A percentile compares a stretch with the other conserved stretches of the same genome.
Evolutionary conservation across 2,113 vertebrate genomes (phyloP).

Genomic region (Pseudorasbora parva): DNA sequence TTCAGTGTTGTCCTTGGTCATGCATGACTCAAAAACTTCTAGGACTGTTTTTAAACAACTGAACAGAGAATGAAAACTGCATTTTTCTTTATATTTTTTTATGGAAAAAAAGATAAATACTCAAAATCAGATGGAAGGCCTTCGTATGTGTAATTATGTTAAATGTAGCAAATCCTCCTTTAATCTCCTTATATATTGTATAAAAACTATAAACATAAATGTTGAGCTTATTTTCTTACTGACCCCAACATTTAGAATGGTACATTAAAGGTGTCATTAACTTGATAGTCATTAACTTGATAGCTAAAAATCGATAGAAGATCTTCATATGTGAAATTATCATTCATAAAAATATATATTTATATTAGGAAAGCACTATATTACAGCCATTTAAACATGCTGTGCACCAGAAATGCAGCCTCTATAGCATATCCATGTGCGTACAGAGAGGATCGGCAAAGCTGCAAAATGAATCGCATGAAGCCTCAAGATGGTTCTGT

Average conservation of each 20-base stretch:
- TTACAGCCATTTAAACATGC: not conserved
- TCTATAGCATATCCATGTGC: not conserved
- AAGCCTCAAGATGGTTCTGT: not conserved
- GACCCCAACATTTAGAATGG: not conserved
- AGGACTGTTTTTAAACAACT: too few species aligned
- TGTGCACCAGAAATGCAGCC: not conserved
- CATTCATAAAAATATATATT: not conserved
- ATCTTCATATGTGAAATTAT: not conserved
- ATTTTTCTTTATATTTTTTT: too few species aligned
- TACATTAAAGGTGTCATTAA: too few species aligned
- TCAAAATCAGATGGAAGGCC: not conserved
- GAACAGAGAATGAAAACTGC: too few species aligned
- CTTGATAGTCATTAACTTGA: too few species aligned
- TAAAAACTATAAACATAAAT: not conserved
- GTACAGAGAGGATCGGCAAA: not conserved
- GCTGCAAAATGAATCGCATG: not conserved
- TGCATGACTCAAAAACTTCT: slow-evolving; percentile 19
- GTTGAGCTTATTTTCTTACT: not conserved
- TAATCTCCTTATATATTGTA: too few species aligned
- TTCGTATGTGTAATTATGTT: not conserved
- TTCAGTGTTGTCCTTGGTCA: slow-evolving; percentile 9
- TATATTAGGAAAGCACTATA: not conserved
- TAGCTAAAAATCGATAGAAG: not conserved
- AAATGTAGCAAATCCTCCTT: too few species aligned
- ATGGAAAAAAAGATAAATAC: not conserved